Base-by-base conservation (phyloP, 2,797 vertebrate species). In the Myoxocephalus aenaeus region DNA sequence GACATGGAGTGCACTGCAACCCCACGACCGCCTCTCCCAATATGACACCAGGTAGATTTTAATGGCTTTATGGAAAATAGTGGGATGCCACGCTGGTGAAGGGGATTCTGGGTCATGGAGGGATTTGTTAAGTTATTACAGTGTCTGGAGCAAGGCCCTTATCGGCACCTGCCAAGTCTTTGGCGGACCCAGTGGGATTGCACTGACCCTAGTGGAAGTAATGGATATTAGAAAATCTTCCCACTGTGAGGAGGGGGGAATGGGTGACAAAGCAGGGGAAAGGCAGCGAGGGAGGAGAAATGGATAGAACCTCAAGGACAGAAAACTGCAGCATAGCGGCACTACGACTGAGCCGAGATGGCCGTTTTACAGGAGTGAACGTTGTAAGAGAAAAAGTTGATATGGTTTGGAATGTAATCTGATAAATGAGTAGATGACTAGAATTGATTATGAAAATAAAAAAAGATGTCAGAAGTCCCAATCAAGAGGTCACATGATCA, bases 121-220 rank as follows among this genome's bases (percentile, higher is more conserved):
- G 95, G 95, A 95, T 96, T 96, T 95, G 94, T 94, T 95, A 94
- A 94, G 93, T 95, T 95, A 96, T 95, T 94, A 94, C 91, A 82
- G 92, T 92, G 94, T 95, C 93, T 94, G 89, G 91, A 92, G 92
- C 90, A 90, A 89, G 92, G 93, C 93, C 92, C 93, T 96, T 95
- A 95, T 95, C 94, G 92, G 91, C 91, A 94, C 92, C 95, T 93
- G 92, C 93, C 94, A 94, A 93, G 93, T 93, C 93, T 95, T 92
- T 83, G 92, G 90, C 77, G 62, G 86, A 91, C 93, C 90, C 93
- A 90, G 90, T 91, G 88, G 93, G 92, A 95, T 94, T 93, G 93
- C 88, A 90, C 90, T 95, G 95, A 96, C 95, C 95, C 92, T 92
- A 87, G 91, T 94, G 93, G 92, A 95, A 96, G 94, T 94, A 95